Evolutionary conservation across 2,888 invertebrate species (phyloP).

Genomic region (Ectropis crepuscularia): DNA sequence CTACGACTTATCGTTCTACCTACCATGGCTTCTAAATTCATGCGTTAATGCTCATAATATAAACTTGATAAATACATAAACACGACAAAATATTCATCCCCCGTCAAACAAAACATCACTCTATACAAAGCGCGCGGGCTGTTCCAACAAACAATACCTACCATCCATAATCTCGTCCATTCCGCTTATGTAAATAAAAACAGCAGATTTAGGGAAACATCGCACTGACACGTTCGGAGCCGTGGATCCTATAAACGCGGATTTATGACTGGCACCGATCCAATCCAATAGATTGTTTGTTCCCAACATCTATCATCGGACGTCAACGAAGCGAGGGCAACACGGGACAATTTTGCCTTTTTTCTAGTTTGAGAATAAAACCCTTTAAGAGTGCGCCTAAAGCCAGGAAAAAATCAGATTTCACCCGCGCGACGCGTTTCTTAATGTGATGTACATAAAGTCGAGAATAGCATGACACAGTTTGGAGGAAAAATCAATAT

Average conservation of each 20-base stretch:
- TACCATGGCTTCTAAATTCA: no score
- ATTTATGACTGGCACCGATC: constrained; percentile 48
- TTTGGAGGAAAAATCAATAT: no score
- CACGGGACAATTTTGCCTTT: not conserved
- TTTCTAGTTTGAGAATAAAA: not conserved
- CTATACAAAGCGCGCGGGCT: not conserved
- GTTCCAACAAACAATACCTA: constrained; percentile 9
- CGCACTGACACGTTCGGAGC: constrained; percentile 28
- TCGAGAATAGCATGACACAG: no score
- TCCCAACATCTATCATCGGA: constrained; percentile 49
- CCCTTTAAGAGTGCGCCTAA: no score
- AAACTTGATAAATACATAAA: no score
- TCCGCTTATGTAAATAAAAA: constrained; percentile 21
- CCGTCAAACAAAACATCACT: not conserved
- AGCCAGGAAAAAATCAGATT: no score
- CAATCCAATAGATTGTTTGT: constrained; percentile 50
- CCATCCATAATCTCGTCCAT: constrained; percentile 14
- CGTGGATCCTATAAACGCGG: constrained; percentile 39
- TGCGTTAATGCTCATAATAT: no score
- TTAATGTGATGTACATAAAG: no score
- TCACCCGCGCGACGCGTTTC: no score
- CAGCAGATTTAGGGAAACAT: constrained; percentile 17
- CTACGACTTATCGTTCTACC: no score
- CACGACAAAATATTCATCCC: not conserved
- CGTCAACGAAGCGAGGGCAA: constrained; percentile 6